Conservation (phyloP, 2,797 vertebrate genomes). For the Pyrocephalus nanus region DNA sequence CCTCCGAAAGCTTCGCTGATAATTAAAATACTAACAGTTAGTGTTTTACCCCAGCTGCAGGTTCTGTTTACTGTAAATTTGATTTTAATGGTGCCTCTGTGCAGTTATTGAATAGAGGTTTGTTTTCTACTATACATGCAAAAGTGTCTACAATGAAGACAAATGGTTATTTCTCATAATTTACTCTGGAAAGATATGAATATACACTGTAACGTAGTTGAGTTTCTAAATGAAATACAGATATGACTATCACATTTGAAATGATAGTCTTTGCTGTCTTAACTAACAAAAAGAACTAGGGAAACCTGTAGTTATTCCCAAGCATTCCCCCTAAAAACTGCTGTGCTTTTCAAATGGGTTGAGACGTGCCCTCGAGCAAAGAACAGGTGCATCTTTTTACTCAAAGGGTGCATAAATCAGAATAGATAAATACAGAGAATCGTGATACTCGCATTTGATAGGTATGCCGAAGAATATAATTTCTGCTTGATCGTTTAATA, state of each 20-base stretch:
- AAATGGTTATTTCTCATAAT: conserved; percentile 67
- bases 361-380: conserved; percentile 25
- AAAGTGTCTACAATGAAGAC: conserved; percentile 76
- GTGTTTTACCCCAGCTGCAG: conserved; percentile 82
- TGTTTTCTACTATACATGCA: conserved; percentile 73
- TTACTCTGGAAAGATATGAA: conserved; percentile 68
- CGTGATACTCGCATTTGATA: neutral
- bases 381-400: conserved; percentile 55
- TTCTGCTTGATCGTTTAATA: conserved; percentile 44
- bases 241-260: conserved; percentile 20
- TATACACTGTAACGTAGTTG: conserved; percentile 12
- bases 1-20: conserved; percentile 80
- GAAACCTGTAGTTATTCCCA: neutral
- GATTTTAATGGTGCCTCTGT: conserved; percentile 81
- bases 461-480: neutral
- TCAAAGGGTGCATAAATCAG: conserved; percentile 45
- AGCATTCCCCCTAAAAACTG: conserved; percentile 15
- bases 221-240: conserved; percentile 59
- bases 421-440: conserved; percentile 33
- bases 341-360: conserved; percentile 30
- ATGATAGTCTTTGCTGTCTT: conserved; percentile 29
- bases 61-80: conserved; percentile 83
- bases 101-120: conserved; percentile 73
- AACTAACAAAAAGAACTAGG: conserved; percentile 51
- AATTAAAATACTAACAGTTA: conserved; percentile 86